These are phyloP conservation scores for pig (Sus scrofa) DNA, from an alignment of 2,113 vertebrate genomes.

Conservation along the genomic window T2T-Sscrofa CM000824.6:232535501-232536000, in stretches of 20 bases:
- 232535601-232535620: background rate
- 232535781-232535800: background rate
- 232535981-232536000: background rate
- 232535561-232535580: rapidly evolving
- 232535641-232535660: background rate
- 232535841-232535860: background rate
- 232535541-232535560: background rate
- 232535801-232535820: background rate
- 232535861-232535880: background rate
- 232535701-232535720: background rate
- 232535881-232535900: background rate
- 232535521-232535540: background rate
- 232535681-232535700: background rate
- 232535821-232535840: background rate
- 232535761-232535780: background rate
- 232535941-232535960: background rate
- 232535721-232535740: rapidly evolving
- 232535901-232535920: background rate
- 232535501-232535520: background rate
- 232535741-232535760: rapidly evolving
- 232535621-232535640: background rate
- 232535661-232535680: background rate
- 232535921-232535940: too few species aligned
- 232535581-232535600: background rate
- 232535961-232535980: background rate